Evolutionary conservation across 2,113 vertebrate genomes (phyloP).

Genomic region (Ahaetulla prasina): DNA sequence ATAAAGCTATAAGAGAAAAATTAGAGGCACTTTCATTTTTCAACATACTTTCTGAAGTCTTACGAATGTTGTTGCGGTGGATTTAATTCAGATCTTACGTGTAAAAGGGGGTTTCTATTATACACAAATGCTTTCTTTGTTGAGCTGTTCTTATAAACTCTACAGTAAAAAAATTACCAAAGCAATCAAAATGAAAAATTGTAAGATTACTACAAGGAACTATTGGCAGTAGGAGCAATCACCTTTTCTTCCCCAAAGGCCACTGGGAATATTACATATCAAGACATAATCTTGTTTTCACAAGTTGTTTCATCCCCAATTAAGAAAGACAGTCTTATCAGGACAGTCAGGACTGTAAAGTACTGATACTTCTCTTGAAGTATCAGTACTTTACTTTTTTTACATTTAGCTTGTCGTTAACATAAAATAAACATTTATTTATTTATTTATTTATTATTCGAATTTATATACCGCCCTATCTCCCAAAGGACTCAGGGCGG

Average conservation of each 20-base stretch:
- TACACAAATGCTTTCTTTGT: background rate
- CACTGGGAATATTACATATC: background rate
- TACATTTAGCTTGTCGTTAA: background rate
- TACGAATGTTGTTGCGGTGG: conserved; percentile 28
- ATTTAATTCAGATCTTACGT: conserved; percentile 42
- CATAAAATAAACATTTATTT: too few species aligned
- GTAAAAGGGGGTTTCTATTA: conserved; percentile 9
- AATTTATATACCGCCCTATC: too few species aligned
- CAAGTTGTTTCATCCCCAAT: background rate
- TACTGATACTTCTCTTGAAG: background rate
- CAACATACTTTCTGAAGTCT: conserved; percentile 39
- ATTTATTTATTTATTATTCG: too few species aligned
- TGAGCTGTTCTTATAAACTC: background rate
- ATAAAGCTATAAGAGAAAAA: conserved; percentile 17
- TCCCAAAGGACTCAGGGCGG: too few species aligned
- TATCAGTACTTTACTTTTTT: background rate
- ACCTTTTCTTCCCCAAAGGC: background rate
- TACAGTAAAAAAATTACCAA: conserved; percentile 19
- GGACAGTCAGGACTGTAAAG: too few species aligned
- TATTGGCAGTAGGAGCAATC: background rate
- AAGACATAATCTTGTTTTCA: background rate
- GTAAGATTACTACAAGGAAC: background rate
- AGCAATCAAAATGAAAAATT: background rate
- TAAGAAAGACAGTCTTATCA: background rate
- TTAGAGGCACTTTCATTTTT: conserved; percentile 11